phyloP scores from a whole-genome alignment of 2,113 vertebrate genomes.

The Dendrocopos noguchii region DNA sequence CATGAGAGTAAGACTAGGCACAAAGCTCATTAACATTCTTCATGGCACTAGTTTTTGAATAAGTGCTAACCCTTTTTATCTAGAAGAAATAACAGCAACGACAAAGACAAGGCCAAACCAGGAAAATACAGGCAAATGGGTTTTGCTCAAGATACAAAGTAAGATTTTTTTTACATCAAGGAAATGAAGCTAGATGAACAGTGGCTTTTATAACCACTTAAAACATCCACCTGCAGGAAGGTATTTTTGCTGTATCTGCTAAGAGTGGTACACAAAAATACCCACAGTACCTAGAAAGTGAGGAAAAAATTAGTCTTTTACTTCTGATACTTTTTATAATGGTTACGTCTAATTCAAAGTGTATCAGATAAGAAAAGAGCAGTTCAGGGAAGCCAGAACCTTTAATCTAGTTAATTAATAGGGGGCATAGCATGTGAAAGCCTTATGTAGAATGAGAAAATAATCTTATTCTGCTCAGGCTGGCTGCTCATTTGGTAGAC shows the following conservation, averaged over 20 bases:
- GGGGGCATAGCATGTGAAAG: not conserved
- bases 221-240: not conserved
- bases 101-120: not conserved
- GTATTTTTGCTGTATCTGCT: not conserved
- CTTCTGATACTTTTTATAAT: not conserved
- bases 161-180: not conserved
- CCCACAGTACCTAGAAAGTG: not conserved
- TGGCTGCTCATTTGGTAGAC: not conserved
- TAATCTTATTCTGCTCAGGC: not conserved
- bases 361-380: conserved; percentile 10
- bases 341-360: conserved; percentile 29
- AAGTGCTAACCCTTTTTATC: not conserved
- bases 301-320: conserved; percentile 7
- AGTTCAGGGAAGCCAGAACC: conserved; percentile 10
- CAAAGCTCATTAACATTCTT: not conserved
- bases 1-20: not conserved
- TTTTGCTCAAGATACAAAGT: not conserved
- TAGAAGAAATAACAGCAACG: not conserved
- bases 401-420: conserved; percentile 52
- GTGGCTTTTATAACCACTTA: not conserved
- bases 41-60: not conserved
- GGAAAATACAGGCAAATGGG: not conserved
- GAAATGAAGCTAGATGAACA: not conserved
- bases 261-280: conserved; percentile 33
- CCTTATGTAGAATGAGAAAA: conserved; percentile 3